Evolutionary conservation across 2,113 vertebrate species (phyloP).

Genomic region (Penelope pileata): DNA sequence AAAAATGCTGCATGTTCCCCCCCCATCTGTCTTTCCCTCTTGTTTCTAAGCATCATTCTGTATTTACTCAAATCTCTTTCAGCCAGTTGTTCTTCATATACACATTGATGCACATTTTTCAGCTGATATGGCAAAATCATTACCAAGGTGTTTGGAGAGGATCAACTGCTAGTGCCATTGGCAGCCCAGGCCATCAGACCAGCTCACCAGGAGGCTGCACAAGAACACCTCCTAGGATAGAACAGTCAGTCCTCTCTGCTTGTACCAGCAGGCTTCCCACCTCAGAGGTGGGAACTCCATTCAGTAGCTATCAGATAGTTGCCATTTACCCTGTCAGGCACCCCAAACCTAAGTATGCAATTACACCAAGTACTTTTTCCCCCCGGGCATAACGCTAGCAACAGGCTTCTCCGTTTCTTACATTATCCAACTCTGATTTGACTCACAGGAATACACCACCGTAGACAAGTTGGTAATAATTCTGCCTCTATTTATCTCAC

Average conservation of each 20-base stretch:
- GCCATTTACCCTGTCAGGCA: not conserved
- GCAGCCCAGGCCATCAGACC: not conserved
- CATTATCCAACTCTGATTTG: not conserved
- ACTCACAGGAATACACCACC: not conserved
- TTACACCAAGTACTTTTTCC: not conserved
- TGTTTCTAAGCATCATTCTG: not conserved
- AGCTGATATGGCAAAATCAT: too few relatives aligned
- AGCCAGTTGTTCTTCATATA: not conserved
- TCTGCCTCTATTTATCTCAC: not conserved
- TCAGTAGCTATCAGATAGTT: not conserved
- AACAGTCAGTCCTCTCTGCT: rapidly evolving
- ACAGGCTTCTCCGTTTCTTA: not conserved
- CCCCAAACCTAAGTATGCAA: not conserved
- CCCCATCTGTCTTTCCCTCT: not conserved
- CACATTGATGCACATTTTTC: not conserved
- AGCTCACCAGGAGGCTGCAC: not conserved
- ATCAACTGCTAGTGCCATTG: rapidly evolving
- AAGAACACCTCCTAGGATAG: not conserved
- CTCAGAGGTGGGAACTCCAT: not conserved
- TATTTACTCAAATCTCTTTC: not conserved
- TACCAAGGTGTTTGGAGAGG: too few relatives aligned
- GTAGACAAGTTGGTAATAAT: not conserved
- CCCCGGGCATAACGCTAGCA: not conserved
- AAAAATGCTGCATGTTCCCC: not conserved
- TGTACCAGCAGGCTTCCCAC: not conserved